phyloP scores from a whole-genome alignment of 2,113 vertebrate genomes.

The Hypanus sabinus region DNA sequence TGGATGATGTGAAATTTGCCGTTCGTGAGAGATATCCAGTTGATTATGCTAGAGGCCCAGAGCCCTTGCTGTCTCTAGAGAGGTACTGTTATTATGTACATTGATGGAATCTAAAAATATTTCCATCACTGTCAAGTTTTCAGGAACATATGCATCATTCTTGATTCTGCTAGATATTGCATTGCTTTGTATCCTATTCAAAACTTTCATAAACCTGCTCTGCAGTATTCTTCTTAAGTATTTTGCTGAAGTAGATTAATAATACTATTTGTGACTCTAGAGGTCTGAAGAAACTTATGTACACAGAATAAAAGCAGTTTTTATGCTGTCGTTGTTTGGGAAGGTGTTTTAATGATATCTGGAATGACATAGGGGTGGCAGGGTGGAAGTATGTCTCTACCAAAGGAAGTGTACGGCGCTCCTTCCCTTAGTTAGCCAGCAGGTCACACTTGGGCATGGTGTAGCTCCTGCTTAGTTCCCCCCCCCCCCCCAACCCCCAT shows the following conservation, averaged over 20 bases:
- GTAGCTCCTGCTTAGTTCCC: too few species aligned
- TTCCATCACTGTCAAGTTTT: neutral
- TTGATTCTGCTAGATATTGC: neutral
- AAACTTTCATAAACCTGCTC: neutral
- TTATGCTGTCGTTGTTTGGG: neutral
- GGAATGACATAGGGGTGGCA: too few species aligned
- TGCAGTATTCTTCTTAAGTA: neutral
- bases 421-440: too few species aligned
- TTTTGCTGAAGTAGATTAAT: neutral
- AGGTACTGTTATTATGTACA: conserved; percentile 51
- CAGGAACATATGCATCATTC: neutral
- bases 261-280: neutral
- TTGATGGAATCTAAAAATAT: neutral
- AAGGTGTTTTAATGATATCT: neutral
- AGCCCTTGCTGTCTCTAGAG: conserved; percentile 69
- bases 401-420: too few species aligned
- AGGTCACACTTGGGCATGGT: too few species aligned
- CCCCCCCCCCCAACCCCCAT: too few species aligned
- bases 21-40: conserved; percentile 86
- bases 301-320: neutral
- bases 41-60: conserved; percentile 64
- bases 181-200: neutral
- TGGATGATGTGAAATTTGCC: conserved; percentile 84
- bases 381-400: too few species aligned
- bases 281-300: too few species aligned